Conservation (phyloP, 2,797 vertebrate genomes). For the Hypotaenidia philippensis region DNA sequence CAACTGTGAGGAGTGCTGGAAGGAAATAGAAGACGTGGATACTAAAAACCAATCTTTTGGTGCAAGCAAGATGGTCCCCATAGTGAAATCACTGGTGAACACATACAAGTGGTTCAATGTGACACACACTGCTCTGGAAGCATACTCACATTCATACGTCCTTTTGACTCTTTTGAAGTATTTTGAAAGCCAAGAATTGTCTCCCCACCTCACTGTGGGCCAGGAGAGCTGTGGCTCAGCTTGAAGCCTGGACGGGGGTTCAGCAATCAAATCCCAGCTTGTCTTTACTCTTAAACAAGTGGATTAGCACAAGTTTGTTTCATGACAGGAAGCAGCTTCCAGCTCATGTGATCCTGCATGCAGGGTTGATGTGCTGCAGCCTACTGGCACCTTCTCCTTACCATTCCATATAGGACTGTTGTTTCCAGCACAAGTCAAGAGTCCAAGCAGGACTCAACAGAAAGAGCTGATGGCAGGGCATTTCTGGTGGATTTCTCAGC, state of each 20-base stretch:
- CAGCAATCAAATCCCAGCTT: neutral
- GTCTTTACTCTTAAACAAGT: neutral
- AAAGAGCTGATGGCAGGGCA: neutral
- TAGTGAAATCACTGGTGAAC: neutral
- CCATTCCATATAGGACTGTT: neutral
- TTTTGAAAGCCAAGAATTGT: neutral
- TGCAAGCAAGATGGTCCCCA: neutral
- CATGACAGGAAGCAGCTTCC: fast-evolving
- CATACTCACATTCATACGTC: neutral
- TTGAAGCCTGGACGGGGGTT: neutral
- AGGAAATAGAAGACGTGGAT: neutral
- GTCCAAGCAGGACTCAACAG: neutral
- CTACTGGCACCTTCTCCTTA: neutral
- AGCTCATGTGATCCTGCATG: neutral
- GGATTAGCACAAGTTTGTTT: neutral
- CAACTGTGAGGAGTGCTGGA: neutral
- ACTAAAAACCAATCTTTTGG: neutral
- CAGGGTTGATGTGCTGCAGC: neutral
- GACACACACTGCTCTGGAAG: neutral
- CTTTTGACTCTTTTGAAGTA: neutral
- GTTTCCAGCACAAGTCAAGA: neutral
- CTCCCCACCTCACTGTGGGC: neutral
- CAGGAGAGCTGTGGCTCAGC: neutral
- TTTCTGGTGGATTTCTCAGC: neutral
- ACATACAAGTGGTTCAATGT: neutral